Evolutionary conservation across 1,140 invertebrate genomes (phyloP).

Genomic region (Condylostylus longicornis): DNA sequence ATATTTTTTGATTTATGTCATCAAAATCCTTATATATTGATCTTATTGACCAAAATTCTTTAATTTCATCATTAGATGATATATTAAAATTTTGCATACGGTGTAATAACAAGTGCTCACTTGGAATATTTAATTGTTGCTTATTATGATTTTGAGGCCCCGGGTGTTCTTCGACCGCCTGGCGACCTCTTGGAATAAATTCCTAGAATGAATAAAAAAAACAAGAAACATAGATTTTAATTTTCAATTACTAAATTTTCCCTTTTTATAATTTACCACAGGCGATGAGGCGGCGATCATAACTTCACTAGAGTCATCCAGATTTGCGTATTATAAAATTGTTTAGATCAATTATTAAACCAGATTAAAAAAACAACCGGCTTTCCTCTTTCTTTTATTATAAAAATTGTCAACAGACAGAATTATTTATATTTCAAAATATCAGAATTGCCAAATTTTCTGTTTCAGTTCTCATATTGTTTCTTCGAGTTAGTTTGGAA

Average conservation of each 20-base stretch:
- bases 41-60: constrained; percentile 55
- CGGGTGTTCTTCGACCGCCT: constrained; percentile 63
- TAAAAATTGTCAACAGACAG: too few species aligned
- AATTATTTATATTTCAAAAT: too few species aligned
- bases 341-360: too few species aligned
- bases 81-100: constrained; percentile 54
- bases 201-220: constrained; percentile 41
- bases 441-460: too few species aligned
- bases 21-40: constrained; percentile 31
- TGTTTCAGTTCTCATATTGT: too few species aligned
- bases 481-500: too few species aligned
- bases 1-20: constrained; percentile 10
- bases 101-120: constrained; percentile 46
- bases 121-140: constrained; percentile 22
- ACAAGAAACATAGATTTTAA: neutral
- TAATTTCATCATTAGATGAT: constrained; percentile 42
- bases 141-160: constrained; percentile 36
- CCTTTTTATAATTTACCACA: constrained; percentile 38
- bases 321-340: too few species aligned
- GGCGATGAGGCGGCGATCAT: constrained; percentile 71
- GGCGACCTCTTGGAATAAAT: constrained; percentile 76
- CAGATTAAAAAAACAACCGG: too few species aligned
- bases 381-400: too few species aligned
- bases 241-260: neutral
- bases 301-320: constrained; percentile 55